Conservation (phyloP, 2,888 invertebrate species). For the Merodon equestris region DNA sequence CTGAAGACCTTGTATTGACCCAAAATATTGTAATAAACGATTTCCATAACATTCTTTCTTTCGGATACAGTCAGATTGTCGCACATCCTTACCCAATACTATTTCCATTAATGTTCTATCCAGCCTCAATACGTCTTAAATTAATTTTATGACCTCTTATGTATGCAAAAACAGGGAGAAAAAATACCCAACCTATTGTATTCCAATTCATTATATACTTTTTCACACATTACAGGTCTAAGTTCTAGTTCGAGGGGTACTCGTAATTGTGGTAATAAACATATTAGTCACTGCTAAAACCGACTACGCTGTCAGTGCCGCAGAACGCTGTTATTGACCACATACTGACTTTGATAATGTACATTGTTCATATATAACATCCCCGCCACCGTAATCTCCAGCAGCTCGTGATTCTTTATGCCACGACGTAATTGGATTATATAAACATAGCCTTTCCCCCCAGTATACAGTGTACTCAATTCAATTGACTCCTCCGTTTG, state of each 20-base stretch:
- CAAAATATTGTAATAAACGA: too few relatives aligned
- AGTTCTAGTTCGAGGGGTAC: slow-evolving; percentile 45
- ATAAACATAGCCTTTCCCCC: slow-evolving; percentile 38
- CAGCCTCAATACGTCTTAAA: too few relatives aligned
- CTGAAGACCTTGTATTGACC: too few relatives aligned
- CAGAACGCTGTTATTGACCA: slow-evolving; percentile 19
- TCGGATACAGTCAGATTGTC: too few relatives aligned
- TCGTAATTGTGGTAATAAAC: too few relatives aligned
- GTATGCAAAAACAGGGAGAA: too few relatives aligned
- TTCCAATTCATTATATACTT: too few relatives aligned
- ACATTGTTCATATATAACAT: slow-evolving; percentile 36
- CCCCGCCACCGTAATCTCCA: neutral
- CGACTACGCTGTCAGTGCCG: neutral
- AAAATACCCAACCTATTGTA: too few relatives aligned
- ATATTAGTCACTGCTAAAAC: neutral
- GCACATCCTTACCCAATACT: too few relatives aligned
- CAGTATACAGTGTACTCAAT: slow-evolving; percentile 13
- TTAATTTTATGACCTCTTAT: too few relatives aligned
- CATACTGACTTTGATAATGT: slow-evolving; percentile 17
- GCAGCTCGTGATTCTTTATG: slow-evolving; percentile 16
- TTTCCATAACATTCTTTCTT: too few relatives aligned
- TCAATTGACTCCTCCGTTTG: slow-evolving; percentile 36
- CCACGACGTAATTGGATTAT: slow-evolving; percentile 51
- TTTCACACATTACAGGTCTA: slow-evolving; percentile 3
- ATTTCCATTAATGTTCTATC: too few relatives aligned